phyloP scores from a whole-genome alignment of 2,888 invertebrate species.

The Scaptomyza polygonia region DNA sequence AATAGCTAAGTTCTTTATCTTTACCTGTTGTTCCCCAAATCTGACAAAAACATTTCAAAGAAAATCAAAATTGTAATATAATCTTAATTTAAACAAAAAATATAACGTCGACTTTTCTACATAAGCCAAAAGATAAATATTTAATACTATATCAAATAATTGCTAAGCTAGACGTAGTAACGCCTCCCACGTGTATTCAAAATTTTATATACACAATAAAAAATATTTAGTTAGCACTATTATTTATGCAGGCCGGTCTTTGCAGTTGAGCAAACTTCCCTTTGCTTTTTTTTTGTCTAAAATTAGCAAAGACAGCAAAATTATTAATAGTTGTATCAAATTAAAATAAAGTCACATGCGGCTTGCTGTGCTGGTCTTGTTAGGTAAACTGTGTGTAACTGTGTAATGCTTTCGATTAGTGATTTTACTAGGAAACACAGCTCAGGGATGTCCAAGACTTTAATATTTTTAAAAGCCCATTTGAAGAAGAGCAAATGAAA shows the following conservation, averaged over 20 bases:
- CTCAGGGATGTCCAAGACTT: no score
- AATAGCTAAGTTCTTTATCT: no score
- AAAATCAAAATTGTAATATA: no score
- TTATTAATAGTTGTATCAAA: slow-evolving; percentile 76
- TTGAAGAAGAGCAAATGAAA: no score
- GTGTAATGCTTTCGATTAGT: no score
- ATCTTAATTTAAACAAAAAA: not conserved
- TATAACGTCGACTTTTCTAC: not conserved
- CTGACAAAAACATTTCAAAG: no score
- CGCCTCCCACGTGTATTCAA: not conserved
- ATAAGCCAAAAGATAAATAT: not conserved
- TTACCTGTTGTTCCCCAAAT: no score
- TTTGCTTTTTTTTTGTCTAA: slow-evolving; percentile 62
- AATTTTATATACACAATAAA: not conserved
- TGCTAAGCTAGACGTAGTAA: slow-evolving; percentile 8
- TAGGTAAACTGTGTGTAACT: slow-evolving; percentile 14
- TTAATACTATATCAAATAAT: not conserved
- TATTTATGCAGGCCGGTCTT: slow-evolving; percentile 73
- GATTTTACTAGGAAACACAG: no score
- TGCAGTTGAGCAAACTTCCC: slow-evolving; percentile 53
- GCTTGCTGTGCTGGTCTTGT: slow-evolving; percentile 31
- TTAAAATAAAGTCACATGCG: slow-evolving; percentile 56
- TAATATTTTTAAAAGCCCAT: no score
- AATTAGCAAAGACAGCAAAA: slow-evolving; percentile 73
- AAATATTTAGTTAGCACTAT: slow-evolving; percentile 25